These are phyloP conservation scores for Chrysemys picta DNA, from an alignment of 2,113 vertebrate species.

Conservation along the genomic window DNA sequence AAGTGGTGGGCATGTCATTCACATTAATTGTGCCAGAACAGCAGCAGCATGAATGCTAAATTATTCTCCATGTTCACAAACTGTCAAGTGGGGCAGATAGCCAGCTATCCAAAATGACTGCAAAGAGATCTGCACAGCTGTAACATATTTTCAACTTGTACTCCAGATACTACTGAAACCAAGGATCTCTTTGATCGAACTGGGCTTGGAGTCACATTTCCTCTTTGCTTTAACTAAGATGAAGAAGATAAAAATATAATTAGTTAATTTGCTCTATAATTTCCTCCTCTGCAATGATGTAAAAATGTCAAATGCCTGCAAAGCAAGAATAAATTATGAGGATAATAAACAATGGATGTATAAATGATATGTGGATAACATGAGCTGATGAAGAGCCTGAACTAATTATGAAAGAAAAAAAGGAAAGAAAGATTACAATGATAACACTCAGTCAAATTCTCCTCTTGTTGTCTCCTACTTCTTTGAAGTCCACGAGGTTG, in stretches of 20 bases:
- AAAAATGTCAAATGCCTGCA: slow-evolving; percentile 43
- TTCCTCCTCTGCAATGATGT: slow-evolving; percentile 21
- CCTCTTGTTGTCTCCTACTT: slow-evolving; percentile 15
- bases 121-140: slow-evolving; percentile 73
- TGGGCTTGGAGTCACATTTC: slow-evolving; percentile 40
- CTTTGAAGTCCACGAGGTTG: not conserved
- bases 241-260: not conserved
- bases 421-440: not conserved
- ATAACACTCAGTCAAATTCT: slow-evolving; percentile 23
- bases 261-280: slow-evolving; percentile 39
- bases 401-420: slow-evolving; percentile 17
- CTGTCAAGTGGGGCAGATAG: slow-evolving; percentile 78
- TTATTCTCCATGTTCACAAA: slow-evolving; percentile 78
- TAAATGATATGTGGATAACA: not conserved
- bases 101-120: slow-evolving; percentile 75
- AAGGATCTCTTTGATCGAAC: slow-evolving; percentile 50
- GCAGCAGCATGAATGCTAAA: slow-evolving; percentile 73
- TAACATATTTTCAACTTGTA: slow-evolving; percentile 71
- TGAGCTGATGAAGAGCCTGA: not conserved
- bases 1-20: slow-evolving; percentile 66
- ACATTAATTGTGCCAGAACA: slow-evolving; percentile 73
- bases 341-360: not conserved
- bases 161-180: slow-evolving; percentile 53
- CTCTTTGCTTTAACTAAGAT: slow-evolving; percentile 39
- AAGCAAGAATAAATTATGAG: slow-evolving; percentile 33